A percentile compares a stretch with the other conserved stretches of the same genome.
These are phyloP conservation scores for Pangasius djambal DNA, from an alignment of 2,797 vertebrate genomes.

Conservation along the genomic window DNA sequence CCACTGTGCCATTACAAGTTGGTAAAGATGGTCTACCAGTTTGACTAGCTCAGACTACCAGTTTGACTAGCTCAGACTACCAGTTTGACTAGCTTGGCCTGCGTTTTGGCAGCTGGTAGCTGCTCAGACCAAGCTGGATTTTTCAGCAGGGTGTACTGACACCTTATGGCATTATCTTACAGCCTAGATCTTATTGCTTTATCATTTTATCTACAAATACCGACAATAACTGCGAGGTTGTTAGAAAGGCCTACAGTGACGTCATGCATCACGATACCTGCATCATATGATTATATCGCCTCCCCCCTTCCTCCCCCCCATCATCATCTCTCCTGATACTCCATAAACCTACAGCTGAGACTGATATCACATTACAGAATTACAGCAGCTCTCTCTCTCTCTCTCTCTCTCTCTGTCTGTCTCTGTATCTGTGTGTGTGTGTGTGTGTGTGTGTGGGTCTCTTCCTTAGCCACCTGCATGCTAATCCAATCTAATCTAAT, in stretches of 20 bases:
- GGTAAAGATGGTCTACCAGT: not conserved
- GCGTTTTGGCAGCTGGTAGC: not conserved
- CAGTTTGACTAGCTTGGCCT: not conserved
- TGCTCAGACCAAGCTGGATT: not conserved
- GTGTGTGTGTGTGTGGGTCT: not conserved
- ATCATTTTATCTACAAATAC: too few relatives aligned
- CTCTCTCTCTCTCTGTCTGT: not conserved
- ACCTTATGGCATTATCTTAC: too few relatives aligned
- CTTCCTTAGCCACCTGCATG: conserved; percentile 8
- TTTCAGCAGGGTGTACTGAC: not conserved
- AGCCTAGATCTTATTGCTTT: not conserved
- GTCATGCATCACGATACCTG: conserved; percentile 11
- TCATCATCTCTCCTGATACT: not conserved
- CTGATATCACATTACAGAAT: not conserved
- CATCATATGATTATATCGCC: not conserved
- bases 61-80: too few relatives aligned
- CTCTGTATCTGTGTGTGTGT: not conserved
- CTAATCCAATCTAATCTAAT: not conserved
- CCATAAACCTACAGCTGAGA: not conserved
- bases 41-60: too few relatives aligned
- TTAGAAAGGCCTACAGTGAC: not conserved
- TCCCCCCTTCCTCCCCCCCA: not conserved
- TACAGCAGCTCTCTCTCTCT: not conserved
- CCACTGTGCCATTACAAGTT: not conserved
- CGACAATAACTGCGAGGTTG: not conserved